Evolutionary conservation across 2,113 vertebrate genomes (phyloP).

Genomic region (Tonatia bakeri): DNA sequence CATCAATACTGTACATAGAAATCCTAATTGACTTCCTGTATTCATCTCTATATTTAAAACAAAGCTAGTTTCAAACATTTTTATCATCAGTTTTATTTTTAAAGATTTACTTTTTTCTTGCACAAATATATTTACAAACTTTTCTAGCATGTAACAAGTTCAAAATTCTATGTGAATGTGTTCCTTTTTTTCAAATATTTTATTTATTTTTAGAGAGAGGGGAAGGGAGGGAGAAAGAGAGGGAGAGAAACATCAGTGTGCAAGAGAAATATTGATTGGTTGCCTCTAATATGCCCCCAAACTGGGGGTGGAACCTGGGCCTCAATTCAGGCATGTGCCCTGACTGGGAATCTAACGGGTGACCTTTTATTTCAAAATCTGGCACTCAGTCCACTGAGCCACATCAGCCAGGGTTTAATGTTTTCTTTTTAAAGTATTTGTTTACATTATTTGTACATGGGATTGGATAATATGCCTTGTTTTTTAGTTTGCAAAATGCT

Average conservation of each 20-base stretch:
- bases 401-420: neutral
- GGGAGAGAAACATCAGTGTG: no score
- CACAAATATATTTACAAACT: neutral
- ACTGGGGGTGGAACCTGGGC: no score
- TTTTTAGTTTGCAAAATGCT: neutral
- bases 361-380: no score
- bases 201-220: no score
- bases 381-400: no score
- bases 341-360: no score
- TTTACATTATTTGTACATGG: neutral
- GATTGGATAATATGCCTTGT: neutral
- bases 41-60: slow-evolving; percentile 17
- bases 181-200: neutral
- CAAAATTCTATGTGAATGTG: neutral
- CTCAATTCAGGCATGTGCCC: no score
- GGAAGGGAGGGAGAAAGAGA: no score
- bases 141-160: neutral
- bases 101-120: neutral
- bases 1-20: neutral
- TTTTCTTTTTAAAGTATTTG: neutral
- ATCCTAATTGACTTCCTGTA: neutral
- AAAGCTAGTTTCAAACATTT: neutral
- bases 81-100: neutral
- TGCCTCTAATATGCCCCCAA: no score
- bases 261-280: no score